Base-by-base conservation (phyloP, 2,888 invertebrate genomes). In the Pterobdella sp. region DNA sequence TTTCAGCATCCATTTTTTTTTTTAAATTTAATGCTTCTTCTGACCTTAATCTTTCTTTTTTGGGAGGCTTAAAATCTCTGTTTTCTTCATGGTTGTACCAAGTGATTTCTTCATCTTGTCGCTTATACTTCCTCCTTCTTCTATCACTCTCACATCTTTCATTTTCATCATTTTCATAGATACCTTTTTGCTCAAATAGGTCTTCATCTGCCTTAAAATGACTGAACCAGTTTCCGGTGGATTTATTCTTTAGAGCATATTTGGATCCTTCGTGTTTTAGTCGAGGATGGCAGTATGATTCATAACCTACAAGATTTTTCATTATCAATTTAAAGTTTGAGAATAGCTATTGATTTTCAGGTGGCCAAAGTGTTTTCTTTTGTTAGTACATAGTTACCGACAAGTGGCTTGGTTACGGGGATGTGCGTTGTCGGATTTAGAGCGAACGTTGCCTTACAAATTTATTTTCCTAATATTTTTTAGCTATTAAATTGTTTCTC, bases 51-150 rank as follows among this genome's bases (percentile, higher is more conserved):
- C 71, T 60, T 31, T 32, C 35, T 26, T 60, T 71, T 18, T 31
- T 63, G 7, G 63, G 60, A 22, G 42, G 52, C 49, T 68, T 68
- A 68, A 56, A 63, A 68, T 67, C 42, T 66, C 64, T 63, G 69
- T 49, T 73, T 29, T 78, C 72, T 26, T 77, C 77, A 36, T 76
- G 77, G 18, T 70, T 70, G 72, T 77, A 78, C 78, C 78, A 78
- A 52, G 76, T 70, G 42, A 60, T 75, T 2, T 73, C 72, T 14
- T 72, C 63, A 22, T 68, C 69, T n/a, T 60, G 37, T 1, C 66
- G 63, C 32, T 77, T 32, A 32, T 34, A 34, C n/a, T 73, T 69
- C 26, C 18, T 37, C 14, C 56, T 32, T 31, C 71, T 77, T 32
- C 66, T 73, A 14, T 75, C 69, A 36, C 56, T 52, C 71, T 76